Conservation (phyloP, 2,888 invertebrate genomes). For the Platycheirus rosarum region DNA sequence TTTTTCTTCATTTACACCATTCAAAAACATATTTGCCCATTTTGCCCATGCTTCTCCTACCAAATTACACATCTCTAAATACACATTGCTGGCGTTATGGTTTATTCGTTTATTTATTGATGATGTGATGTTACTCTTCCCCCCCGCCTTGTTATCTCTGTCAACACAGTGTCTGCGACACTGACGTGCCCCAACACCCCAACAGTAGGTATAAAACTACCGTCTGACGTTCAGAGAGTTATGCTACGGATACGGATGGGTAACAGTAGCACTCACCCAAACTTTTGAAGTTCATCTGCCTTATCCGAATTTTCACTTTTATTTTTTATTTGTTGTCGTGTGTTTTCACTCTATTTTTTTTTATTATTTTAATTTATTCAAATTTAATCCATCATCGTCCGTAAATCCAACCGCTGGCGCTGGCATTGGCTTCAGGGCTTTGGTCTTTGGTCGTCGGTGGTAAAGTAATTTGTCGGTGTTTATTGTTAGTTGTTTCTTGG, state of each 20-base stretch:
- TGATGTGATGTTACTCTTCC: too few relatives aligned
- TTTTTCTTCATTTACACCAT: too few relatives aligned
- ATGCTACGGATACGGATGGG: conserved; percentile 29
- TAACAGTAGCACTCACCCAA: conserved; percentile 46
- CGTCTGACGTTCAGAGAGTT: conserved; percentile 40
- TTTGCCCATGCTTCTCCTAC: background rate
- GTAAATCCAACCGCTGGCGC: background rate
- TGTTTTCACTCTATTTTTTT: conserved; percentile 22
- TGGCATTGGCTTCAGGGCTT: too few relatives aligned
- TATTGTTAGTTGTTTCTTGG: conserved; percentile 53
- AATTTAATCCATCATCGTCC: conserved; percentile 54
- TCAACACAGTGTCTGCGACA: too few relatives aligned
- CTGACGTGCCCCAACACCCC: conserved; percentile 5
- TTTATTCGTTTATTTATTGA: conserved; percentile 40
- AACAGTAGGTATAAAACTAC: conserved; percentile 55
- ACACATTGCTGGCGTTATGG: conserved; percentile 44
- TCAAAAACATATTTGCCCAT: background rate
- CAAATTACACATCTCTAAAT: conserved; percentile 42
- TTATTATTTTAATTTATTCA: conserved; percentile 67
- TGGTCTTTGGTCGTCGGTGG: background rate
- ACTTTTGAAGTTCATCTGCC: conserved; percentile 63
- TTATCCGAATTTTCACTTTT: conserved; percentile 71
- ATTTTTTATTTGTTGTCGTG: conserved; percentile 25
- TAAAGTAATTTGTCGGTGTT: conserved; percentile 41
- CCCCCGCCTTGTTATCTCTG: conserved; percentile 50